These are phyloP conservation scores for Macrotus californicus DNA, from an alignment of 2,113 vertebrate genomes.

Conservation along the genomic window DNA sequence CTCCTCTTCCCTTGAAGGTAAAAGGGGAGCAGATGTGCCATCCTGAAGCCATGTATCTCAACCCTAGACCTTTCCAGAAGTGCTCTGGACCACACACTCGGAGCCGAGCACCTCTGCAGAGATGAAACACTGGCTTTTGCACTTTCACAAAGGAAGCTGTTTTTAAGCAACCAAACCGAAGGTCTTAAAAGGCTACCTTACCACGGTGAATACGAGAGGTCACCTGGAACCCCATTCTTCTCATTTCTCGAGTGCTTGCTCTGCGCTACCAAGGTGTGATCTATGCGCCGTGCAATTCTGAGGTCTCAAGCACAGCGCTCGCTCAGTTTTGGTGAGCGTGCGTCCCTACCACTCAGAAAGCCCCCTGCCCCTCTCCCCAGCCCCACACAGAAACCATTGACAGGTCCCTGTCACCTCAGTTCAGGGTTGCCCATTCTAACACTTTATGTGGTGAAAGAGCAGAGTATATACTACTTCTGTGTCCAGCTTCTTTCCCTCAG, in stretches of 20 bases:
- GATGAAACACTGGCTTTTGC: conserved; percentile 41
- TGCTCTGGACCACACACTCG: conserved; percentile 38
- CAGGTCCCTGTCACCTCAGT: neutral
- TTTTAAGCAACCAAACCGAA: conserved; percentile 76
- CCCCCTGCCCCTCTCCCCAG: neutral
- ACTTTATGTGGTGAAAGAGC: neutral
- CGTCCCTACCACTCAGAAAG: neutral
- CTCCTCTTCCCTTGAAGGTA: conserved; percentile 30
- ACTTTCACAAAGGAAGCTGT: conserved; percentile 64
- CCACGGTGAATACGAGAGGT: conserved; percentile 70
- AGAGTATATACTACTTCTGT: neutral
- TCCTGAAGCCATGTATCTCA: conserved; percentile 28
- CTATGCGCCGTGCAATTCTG: neutral
- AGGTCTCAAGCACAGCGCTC: neutral
- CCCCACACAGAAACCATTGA: neutral
- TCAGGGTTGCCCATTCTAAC: neutral
- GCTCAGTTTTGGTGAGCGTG: neutral
- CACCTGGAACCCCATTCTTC: conserved; percentile 55
- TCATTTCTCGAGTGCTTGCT: neutral
- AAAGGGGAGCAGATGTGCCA: conserved; percentile 65
- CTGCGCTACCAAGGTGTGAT: neutral
- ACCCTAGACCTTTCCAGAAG: conserved; percentile 68
- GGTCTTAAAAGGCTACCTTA: conserved; percentile 71
- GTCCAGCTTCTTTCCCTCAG: neutral
- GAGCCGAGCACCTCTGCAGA: conserved; percentile 50